phyloP scores from a whole-genome alignment of 2,888 invertebrate genomes.

The Acleris emargana region DNA sequence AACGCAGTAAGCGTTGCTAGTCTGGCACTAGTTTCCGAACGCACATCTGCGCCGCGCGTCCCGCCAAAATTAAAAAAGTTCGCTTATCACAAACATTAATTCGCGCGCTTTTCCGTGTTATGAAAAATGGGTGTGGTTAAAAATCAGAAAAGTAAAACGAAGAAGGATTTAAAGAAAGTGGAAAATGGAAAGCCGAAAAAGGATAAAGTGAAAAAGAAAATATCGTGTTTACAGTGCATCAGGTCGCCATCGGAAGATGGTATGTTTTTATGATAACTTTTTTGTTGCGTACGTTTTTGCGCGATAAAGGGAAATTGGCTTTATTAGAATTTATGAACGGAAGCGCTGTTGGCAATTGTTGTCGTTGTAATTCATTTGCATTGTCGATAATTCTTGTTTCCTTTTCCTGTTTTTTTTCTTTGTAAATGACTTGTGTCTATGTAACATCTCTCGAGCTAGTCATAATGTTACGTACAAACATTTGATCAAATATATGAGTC shows the following conservation, averaged over 20 bases:
- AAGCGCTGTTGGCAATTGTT: conserved; percentile 32
- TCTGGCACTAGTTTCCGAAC: conserved; percentile 78
- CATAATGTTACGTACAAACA: too few relatives aligned
- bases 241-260: conserved; percentile 75
- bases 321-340: conserved; percentile 38
- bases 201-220: conserved; percentile 79
- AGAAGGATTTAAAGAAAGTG: conserved; percentile 50
- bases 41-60: conserved; percentile 67
- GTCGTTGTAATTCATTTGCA: conserved; percentile 42
- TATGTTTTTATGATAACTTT: conserved; percentile 46
- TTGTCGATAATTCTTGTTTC: conserved; percentile 37
- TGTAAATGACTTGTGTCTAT: conserved; percentile 39
- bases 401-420: conserved; percentile 40
- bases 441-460: too few relatives aligned
- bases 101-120: conserved; percentile 46
- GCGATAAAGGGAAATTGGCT: conserved; percentile 7
- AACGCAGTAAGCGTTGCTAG: conserved; percentile 80
- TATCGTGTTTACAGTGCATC: conserved; percentile 82
- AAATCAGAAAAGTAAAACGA: conserved; percentile 66
- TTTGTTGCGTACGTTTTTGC: not conserved
- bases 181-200: conserved; percentile 68
- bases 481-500: too few relatives aligned
- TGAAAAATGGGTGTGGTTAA: conserved; percentile 78
- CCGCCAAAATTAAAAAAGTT: conserved; percentile 48
- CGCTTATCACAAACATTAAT: conserved; percentile 39